Evolutionary conservation across 2,888 invertebrate species (phyloP).

Genomic region (Cheilosia variabilis): DNA sequence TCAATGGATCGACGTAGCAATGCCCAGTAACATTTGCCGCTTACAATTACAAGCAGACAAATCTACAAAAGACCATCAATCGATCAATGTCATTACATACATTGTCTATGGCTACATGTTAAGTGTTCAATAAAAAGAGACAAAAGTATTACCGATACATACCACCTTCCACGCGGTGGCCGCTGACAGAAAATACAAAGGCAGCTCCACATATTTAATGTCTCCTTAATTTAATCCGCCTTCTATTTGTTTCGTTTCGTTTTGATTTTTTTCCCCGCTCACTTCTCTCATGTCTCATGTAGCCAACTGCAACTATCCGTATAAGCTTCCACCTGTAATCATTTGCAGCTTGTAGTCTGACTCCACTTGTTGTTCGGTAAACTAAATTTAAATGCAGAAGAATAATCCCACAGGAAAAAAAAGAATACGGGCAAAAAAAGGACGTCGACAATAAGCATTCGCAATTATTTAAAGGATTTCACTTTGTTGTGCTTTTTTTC

Average conservation of each 20-base stretch:
- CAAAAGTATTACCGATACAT: constrained; percentile 1
- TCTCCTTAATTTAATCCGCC: constrained; percentile 67
- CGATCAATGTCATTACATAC: constrained; percentile 59
- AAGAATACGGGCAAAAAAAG: constrained; percentile 1
- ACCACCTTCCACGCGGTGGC: constrained; percentile 38
- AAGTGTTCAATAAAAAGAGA: constrained; percentile 25
- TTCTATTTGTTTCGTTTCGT: constrained; percentile 41
- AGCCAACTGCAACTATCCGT: neutral
- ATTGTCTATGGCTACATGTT: constrained; percentile 54
- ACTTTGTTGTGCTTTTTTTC: constrained; percentile 37
- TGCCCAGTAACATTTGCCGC: constrained; percentile 25
- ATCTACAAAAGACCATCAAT: constrained; percentile 53
- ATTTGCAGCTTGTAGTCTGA: constrained; percentile 25
- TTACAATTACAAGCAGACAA: constrained; percentile 5
- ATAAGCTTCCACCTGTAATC: constrained; percentile 26
- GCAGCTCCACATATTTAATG: constrained; percentile 67
- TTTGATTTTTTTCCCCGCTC: constrained; percentile 17
- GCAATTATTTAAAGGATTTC: constrained; percentile 68
- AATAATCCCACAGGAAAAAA: constrained; percentile 34
- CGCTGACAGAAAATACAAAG: constrained; percentile 14
- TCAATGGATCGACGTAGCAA: constrained; percentile 20
- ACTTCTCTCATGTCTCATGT: neutral
- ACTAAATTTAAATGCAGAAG: constrained; percentile 57
- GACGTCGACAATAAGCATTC: constrained; percentile 43
- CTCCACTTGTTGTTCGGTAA: constrained; percentile 60